Evolutionary conservation across 2,797 vertebrate species (phyloP), one percentile per base, ranked within the genome.

Genomic region (Oceanodroma leucorhoa): DNA sequence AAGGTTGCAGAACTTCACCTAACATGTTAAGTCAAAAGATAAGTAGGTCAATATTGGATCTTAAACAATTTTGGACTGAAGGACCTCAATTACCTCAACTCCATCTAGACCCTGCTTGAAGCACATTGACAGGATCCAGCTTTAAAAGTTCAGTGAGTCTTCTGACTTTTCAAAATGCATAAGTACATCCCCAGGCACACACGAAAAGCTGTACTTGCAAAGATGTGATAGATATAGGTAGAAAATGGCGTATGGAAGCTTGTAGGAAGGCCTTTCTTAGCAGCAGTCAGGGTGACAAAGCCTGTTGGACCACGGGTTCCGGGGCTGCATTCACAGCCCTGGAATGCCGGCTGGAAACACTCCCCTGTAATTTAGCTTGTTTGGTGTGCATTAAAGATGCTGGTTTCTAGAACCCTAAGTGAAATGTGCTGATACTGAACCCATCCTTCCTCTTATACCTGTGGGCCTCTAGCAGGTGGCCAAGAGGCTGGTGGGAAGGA

Each of bases 311-410:
- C 45, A 46, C 11, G 12, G 64, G 48, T 84, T 86, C 73, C 29
- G 7, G 29, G 36, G 32, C 73, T 76, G 46, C 14, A 2, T 83
- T 82, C 89, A 88, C 54, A 75, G 27, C n/a, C 53, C 83, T 91
- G 93, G 85, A 90, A 80, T 87, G 83, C 73, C 3, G 45, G 45
- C 90, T 85, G 78, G 71, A 84, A 93, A 80, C 41, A 10, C 72
- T 83, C 36, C 95, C 64, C 71, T 85, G 27, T 90, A 87, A 92
- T 95, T 95, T 87, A 75, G 61, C 24, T 92, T 38, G 54, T 95
- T 84, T 90, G 62, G 19, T 80, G 40, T 50, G 7, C 40, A 11
- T 84, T 91, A 43, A 86, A 90, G 78, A 77, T 80, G 48, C 48
- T 94, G 2, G 3, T 73, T 96, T 91, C 83, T 84, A 61, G 60